These are phyloP conservation scores for Miniopterus natalensis DNA, from an alignment of 2,113 vertebrate genomes.

Conservation along the genomic window DNA sequence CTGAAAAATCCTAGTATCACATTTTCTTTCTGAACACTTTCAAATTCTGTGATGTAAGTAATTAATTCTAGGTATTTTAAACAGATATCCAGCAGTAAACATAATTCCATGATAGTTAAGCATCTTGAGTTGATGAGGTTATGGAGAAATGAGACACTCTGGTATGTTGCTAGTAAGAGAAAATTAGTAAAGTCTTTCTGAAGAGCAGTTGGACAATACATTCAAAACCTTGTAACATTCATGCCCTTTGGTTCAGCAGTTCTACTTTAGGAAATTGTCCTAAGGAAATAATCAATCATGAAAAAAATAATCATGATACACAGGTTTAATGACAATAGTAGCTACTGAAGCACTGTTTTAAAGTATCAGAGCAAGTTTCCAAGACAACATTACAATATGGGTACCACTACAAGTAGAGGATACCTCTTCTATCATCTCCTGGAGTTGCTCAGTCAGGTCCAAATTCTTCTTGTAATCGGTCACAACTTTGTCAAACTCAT, in stretches of 20 bases:
- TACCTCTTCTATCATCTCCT: slow-evolving; percentile 95
- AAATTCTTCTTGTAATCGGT: slow-evolving; percentile 93
- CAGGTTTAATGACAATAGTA: neutral
- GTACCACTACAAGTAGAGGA: neutral
- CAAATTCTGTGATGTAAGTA: slow-evolving; percentile 49
- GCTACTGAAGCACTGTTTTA: neutral
- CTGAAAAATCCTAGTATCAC: neutral
- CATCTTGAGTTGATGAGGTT: neutral
- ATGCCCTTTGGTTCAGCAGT: neutral
- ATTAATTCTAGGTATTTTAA: neutral
- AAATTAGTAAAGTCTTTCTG: slow-evolving; percentile 38
- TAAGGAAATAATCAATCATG: neutral
- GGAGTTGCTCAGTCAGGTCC: slow-evolving; percentile 91
- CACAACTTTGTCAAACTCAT: slow-evolving; percentile 90
- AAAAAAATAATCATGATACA: neutral
- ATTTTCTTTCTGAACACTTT: slow-evolving; percentile 36
- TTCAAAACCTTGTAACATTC: neutral
- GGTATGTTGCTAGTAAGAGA: neutral
- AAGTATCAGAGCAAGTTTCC: slow-evolving; percentile 3
- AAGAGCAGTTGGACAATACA: neutral
- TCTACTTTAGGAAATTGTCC: slow-evolving; percentile 36
- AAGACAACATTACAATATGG: neutral
- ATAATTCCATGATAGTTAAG: slow-evolving; percentile 26
- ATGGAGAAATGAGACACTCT: slow-evolving; percentile 24
- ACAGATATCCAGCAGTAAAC: neutral